Evolutionary conservation across 1,140 invertebrate species (phyloP).

Genomic region (Listronotus oregonensis): DNA sequence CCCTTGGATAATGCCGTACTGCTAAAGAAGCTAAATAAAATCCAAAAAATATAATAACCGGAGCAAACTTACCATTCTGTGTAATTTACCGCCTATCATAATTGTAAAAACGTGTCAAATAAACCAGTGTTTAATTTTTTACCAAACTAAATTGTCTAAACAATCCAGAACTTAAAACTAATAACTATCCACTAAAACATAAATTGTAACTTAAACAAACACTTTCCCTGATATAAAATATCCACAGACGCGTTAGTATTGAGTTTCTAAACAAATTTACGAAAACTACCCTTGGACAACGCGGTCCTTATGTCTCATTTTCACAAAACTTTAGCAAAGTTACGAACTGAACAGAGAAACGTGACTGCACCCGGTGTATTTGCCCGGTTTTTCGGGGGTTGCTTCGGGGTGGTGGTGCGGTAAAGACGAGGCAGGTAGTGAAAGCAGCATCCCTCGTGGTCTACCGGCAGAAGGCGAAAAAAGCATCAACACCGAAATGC

Average conservation of each 20-base stretch:
- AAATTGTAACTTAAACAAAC: no score
- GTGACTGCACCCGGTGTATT: conserved; percentile 23
- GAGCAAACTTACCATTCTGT: conserved; percentile 10
- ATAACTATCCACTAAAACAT: no score
- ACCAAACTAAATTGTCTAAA: no score
- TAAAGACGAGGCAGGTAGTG: conserved; percentile 22
- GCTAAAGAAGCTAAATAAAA: no score
- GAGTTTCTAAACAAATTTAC: background rate
- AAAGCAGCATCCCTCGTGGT: conserved; percentile 21
- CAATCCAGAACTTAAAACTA: no score
- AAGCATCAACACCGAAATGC: conserved; percentile 3
- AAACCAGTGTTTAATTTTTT: no score
- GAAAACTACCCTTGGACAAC: conserved; percentile 26
- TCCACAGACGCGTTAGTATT: no score
- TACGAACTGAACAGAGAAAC: conserved; percentile 10
- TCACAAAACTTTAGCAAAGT: conserved; percentile 28
- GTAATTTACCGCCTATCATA: background rate
- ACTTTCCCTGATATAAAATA: no score
- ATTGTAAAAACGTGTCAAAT: no score
- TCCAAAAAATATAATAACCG: background rate
- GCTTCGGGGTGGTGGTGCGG: conserved; percentile 10
- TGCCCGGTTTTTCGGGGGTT: conserved; percentile 18
- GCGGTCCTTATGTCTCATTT: conserved; percentile 10
- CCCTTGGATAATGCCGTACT: no score
- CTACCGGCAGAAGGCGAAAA: background rate